Evolutionary conservation across 35 echinoderm and acorn worm species (phyloP).

Genomic region (Ptychodera flava): DNA sequence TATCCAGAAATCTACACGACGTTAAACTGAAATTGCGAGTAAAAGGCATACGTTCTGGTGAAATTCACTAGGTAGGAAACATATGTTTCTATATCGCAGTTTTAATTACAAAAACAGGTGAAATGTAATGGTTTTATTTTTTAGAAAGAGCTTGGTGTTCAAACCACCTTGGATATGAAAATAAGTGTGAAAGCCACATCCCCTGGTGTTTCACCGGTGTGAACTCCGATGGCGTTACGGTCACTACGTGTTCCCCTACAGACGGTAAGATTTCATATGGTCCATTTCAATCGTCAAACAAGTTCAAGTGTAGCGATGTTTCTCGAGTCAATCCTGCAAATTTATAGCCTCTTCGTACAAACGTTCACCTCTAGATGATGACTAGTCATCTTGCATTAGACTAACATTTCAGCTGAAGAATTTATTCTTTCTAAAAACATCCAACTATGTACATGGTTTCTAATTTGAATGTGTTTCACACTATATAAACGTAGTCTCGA

Average conservation of each 20-base stretch:
- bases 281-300: background rate
- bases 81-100: background rate
- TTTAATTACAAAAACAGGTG: background rate
- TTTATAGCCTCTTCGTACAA: too few relatives aligned
- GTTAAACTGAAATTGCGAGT: background rate
- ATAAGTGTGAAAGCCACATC: background rate
- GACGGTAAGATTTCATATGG: background rate
- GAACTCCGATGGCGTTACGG: background rate
- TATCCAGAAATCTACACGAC: too few relatives aligned
- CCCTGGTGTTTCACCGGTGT: background rate
- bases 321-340: background rate
- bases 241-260: background rate
- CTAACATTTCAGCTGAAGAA: background rate
- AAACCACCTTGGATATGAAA: background rate
- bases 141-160: background rate
- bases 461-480: too few relatives aligned
- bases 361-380: too few relatives aligned
- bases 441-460: background rate
- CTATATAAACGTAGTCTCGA: too few relatives aligned
- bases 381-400: background rate
- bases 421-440: background rate
- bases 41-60: background rate
- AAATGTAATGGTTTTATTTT: background rate
- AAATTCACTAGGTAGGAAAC: background rate
- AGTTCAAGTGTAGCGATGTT: background rate